phyloP scores from a whole-genome alignment of 2,888 invertebrate genomes.

The Papilio protenor region DNA sequence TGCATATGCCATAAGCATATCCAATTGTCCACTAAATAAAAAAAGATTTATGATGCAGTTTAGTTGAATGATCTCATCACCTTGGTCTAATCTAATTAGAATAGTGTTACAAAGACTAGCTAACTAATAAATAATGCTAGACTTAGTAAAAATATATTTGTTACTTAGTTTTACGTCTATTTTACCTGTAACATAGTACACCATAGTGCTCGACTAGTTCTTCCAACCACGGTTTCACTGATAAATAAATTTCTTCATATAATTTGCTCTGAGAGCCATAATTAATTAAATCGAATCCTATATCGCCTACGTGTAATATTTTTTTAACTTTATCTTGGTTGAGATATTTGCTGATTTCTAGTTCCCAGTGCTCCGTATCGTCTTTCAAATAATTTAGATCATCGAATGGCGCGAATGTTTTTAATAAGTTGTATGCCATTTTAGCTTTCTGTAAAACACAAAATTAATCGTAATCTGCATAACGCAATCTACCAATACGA shows the following conservation, averaged over 20 bases:
- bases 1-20: slow-evolving; percentile 60
- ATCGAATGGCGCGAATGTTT: slow-evolving; percentile 29
- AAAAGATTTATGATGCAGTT: neutral
- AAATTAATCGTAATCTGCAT: no score
- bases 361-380: slow-evolving; percentile 48
- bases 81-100: neutral
- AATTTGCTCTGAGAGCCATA: slow-evolving; percentile 85
- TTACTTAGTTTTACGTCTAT: neutral
- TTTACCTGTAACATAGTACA: slow-evolving; percentile 86
- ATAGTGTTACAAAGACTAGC: neutral
- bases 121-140: neutral
- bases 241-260: slow-evolving; percentile 87
- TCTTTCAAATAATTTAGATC: slow-evolving; percentile 52
- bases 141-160: neutral
- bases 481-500: no score
- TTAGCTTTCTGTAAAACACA: slow-evolving; percentile 25
- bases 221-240: slow-evolving; percentile 85
- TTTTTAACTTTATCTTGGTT: slow-evolving; percentile 76
- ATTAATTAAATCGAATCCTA: slow-evolving; percentile 60
- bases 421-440: slow-evolving; percentile 28
- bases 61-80: neutral
- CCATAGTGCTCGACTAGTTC: slow-evolving; percentile 85
- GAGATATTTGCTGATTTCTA: slow-evolving; percentile 55
- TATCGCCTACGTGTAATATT: slow-evolving; percentile 69
- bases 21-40: slow-evolving; percentile 62